Conservation (phyloP, 2,113 vertebrate genomes). For the Ptychochromis oligacanthus region DNA sequence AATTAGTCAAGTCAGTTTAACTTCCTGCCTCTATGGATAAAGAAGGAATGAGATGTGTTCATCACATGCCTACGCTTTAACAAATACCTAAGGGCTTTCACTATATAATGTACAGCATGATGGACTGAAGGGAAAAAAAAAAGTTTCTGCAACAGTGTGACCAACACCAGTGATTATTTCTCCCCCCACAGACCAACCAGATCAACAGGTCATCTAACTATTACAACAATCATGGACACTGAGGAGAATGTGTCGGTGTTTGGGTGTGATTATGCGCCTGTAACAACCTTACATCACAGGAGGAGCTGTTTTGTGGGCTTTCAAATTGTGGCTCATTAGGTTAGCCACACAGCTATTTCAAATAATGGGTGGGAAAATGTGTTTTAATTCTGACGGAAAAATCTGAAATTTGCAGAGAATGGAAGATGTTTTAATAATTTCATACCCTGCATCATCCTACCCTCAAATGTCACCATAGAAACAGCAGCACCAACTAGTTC, state of each 20-base stretch:
- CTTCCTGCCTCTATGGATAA: background rate
- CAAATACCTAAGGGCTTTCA: background rate
- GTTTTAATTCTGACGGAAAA: background rate
- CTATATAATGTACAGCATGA: background rate
- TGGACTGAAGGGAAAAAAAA: rapidly evolving
- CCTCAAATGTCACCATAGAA: background rate
- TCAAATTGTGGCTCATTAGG: background rate
- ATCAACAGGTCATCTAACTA: background rate
- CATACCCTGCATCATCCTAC: background rate
- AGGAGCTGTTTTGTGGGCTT: background rate
- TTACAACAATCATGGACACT: background rate
- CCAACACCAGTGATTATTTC: background rate
- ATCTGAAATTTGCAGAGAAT: background rate
- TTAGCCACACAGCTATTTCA: background rate
- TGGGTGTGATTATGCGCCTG: background rate
- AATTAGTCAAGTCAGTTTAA: background rate
- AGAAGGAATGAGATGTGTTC: background rate
- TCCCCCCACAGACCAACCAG: background rate
- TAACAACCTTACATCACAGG: background rate
- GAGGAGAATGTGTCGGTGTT: background rate
- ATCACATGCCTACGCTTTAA: background rate
- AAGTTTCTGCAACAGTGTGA: background rate
- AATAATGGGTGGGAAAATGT: background rate
- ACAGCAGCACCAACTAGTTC: background rate
- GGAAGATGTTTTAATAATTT: no score